Evolutionary conservation across 2,113 vertebrate species (phyloP).

Genomic region (Sakesphorus luctuosus): DNA sequence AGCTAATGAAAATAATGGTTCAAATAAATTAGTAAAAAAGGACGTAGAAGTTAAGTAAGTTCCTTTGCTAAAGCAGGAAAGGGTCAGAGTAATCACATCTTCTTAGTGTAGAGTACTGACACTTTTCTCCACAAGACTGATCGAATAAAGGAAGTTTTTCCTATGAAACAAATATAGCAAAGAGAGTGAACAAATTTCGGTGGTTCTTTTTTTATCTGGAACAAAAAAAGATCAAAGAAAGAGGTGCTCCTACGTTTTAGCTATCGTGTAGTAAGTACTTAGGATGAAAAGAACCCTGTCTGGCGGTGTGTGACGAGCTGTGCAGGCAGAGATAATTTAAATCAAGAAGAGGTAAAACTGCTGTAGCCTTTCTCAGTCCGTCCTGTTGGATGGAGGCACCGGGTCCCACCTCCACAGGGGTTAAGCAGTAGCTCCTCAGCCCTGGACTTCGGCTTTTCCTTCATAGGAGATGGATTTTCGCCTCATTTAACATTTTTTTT

Average conservation of each 20-base stretch:
- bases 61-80: not conserved
- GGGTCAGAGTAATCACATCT: not conserved
- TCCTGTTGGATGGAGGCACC: accelerated
- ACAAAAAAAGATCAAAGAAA: not conserved
- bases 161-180: not conserved
- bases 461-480: accelerated
- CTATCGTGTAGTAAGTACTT: accelerated
- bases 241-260: not conserved
- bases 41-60: not conserved
- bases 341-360: not conserved
- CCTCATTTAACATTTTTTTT: not conserved
- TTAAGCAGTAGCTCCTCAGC: not conserved
- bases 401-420: accelerated
- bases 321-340: not conserved
- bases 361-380: not conserved
- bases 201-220: not conserved
- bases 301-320: not conserved
- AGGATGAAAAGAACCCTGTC: not conserved
- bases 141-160: not conserved
- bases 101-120: not conserved
- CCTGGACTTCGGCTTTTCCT: accelerated
- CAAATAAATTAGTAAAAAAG: not conserved
- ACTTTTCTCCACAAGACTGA: not conserved
- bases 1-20: not conserved
- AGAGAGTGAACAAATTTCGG: not conserved